Base-by-base conservation (phyloP, 2,113 vertebrate species). In the Protomyctophum bolini region DNA sequence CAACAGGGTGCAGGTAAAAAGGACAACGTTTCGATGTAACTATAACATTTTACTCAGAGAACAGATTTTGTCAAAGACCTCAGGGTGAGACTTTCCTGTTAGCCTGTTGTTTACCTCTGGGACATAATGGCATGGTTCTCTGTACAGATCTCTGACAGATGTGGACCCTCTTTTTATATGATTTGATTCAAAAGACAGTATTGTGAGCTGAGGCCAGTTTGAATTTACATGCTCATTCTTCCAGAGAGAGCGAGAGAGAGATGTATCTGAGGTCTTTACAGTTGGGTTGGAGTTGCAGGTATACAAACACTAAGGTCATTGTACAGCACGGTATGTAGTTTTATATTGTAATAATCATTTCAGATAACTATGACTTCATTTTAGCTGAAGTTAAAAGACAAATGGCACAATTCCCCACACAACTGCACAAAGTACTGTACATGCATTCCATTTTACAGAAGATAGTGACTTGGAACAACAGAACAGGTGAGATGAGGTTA, bases 41-140 rank as follows among this genome's bases (percentile, higher is more conserved):
- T 2, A 21, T 21, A 21, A 21, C 21, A 21, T 21, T 2, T 21
- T 21, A 21, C 21, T 21, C 21, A 21, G 21, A 21, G 21, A 21
- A 21, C 21, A 21, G 10, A 61, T 10, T 45, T 29, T 60, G 28
- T 61, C 58, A 61, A 29, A 41, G 29, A 33, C 58, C 45, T 14
- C 33, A 52, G 58, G 6, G 8, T n/a, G 49, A 41, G 33, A 41
- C 33, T 41, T 41, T 41, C 33, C 33, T 41, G 33, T 41, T 41
- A 90, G 86, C 81, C 87, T 85, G 89, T 91, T 89, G 80, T 92
- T 90, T 93, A 91, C 87, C 81, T 90, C 76, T 80, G 92, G 91
- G 89, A 91, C 92, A 91, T 76, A 89, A 87, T 72, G 79, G 29
- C 0, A 10, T 63, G 84, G 75, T 91, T 77, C 78, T 49, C 80